These are phyloP conservation scores for Mercenaria mercenaria DNA, from an alignment of 1,140 invertebrate genomes.

Conservation along the genomic window DNA sequence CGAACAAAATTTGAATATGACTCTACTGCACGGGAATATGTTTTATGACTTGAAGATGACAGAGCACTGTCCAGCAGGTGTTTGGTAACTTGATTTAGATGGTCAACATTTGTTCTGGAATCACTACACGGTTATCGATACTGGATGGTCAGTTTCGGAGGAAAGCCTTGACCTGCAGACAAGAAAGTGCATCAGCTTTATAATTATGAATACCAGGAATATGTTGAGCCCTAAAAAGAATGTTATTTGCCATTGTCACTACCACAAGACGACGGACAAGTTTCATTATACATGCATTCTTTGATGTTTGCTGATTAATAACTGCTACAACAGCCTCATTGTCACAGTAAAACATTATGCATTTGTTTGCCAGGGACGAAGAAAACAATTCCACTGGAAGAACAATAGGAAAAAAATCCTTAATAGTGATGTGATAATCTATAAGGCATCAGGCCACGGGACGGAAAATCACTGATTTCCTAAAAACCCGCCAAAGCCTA, in stretches of 20 bases:
- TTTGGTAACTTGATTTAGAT: neutral
- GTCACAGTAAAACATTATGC: conserved; percentile 3
- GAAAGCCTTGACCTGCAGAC: conserved; percentile 3
- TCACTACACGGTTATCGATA: neutral
- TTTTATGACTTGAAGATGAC: neutral
- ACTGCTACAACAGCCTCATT: conserved; percentile 20
- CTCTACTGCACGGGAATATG: conserved; percentile 10
- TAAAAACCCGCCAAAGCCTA: neutral
- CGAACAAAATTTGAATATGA: neutral
- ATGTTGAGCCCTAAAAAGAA: conserved; percentile 4
- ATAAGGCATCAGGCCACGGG: neutral
- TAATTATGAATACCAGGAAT: neutral
- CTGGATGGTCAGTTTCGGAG: neutral
- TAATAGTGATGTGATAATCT: neutral
- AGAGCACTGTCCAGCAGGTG: neutral
- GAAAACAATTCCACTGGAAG: neutral
- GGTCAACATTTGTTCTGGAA: neutral
- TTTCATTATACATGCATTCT: neutral
- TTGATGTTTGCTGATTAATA: conserved; percentile 23
- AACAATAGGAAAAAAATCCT: conserved; percentile 22
- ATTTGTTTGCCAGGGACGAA: conserved; percentile 24
- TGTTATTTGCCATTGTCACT: neutral
- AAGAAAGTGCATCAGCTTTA: neutral
- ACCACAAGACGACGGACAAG: conserved; percentile 18
- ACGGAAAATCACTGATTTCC: neutral